A percentile compares a stretch with the other conserved stretches of the same genome.
phyloP scores from a whole-genome alignment of 2,113 vertebrate species.

The Notarius quadriscutis region DNA sequence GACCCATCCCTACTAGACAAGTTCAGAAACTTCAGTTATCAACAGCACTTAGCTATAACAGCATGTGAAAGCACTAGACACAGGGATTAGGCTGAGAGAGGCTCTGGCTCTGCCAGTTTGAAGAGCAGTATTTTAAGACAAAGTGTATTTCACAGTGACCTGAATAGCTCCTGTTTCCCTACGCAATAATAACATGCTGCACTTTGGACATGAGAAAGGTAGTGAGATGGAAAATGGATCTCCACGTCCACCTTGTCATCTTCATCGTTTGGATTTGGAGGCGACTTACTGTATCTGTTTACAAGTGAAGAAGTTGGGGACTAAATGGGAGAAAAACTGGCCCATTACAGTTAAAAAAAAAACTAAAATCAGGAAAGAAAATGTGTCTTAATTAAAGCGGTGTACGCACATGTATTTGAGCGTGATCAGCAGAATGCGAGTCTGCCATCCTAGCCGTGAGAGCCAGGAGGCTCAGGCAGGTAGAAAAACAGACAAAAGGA shows the following conservation, averaged over 20 bases:
- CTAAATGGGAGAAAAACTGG: background rate
- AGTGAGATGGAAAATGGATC: background rate
- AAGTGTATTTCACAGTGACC: conserved; percentile 6
- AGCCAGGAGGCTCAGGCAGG: conserved; percentile 21
- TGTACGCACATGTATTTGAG: background rate
- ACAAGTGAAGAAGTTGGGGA: background rate
- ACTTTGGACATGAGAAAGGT: background rate
- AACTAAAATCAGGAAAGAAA: background rate
- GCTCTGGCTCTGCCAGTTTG: background rate
- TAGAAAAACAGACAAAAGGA: conserved; percentile 16
- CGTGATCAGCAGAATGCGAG: background rate
- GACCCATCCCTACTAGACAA: background rate
- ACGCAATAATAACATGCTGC: background rate
- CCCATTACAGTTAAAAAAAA: background rate
- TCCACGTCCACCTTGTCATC: background rate
- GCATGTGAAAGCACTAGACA: background rate
- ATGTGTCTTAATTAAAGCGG: background rate
- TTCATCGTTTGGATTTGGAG: background rate
- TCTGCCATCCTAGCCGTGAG: conserved; percentile 9
- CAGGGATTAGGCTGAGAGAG: background rate
- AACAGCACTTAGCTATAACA: background rate
- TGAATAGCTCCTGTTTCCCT: background rate
- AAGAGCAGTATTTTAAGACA: background rate
- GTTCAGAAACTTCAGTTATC: background rate
- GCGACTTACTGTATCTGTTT: background rate